A percentile compares a stretch with the other conserved stretches of the same genome.
Evolutionary conservation across 2,888 invertebrate species (phyloP).

Genomic region (Allacma fusca): DNA sequence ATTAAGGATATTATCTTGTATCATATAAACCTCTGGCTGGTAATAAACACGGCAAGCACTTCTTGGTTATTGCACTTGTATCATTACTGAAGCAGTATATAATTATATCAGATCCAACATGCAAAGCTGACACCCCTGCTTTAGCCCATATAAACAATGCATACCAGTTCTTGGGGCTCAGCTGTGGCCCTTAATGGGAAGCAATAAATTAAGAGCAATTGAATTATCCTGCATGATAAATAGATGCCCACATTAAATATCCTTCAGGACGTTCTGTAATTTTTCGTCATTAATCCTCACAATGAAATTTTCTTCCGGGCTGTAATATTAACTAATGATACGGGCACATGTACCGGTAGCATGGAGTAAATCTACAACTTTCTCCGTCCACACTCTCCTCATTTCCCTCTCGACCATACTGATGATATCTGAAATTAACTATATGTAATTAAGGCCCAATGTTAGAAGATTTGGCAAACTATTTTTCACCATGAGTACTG

Average conservation of each 20-base stretch:
- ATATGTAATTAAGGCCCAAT: not conserved
- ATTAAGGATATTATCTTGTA: conserved; percentile 23
- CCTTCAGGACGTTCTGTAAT: conserved; percentile 27
- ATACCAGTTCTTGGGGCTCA: conserved; percentile 13
- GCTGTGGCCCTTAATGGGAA: conserved; percentile 41
- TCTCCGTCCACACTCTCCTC: not conserved
- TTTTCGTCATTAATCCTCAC: conserved; percentile 41
- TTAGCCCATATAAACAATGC: not conserved
- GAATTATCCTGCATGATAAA: conserved; percentile 41
- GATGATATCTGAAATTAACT: not conserved
- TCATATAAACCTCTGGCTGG: conserved; percentile 13
- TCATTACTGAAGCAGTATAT: not conserved
- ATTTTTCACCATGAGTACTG: not conserved
- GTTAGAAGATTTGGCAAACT: not conserved
- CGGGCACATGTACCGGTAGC: not conserved
- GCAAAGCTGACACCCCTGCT: not conserved
- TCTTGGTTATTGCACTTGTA: not conserved
- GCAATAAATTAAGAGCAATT: conserved; percentile 44
- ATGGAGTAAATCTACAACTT: not conserved
- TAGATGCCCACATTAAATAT: conserved; percentile 17
- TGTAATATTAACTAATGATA: not conserved
- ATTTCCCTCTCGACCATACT: not conserved
- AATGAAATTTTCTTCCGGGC: conserved; percentile 19
- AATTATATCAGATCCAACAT: not conserved
- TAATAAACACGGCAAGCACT: conserved; percentile 5